phyloP scores from a whole-genome alignment of 2,113 vertebrate species.

The Phalacrocorax aristotelis region DNA sequence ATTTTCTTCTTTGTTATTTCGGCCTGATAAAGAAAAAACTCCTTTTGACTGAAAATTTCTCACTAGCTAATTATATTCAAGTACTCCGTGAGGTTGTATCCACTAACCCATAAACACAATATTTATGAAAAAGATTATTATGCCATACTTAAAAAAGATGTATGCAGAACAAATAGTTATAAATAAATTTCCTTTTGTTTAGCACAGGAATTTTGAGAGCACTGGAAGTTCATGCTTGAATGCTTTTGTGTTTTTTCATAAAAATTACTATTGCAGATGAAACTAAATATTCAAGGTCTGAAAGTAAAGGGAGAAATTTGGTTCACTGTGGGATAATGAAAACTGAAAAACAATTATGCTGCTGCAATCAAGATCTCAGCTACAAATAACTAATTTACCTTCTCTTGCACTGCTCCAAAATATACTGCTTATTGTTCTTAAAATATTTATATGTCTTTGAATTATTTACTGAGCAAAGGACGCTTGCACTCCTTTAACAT shows the following conservation, averaged over 20 bases:
- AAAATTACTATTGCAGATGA: constrained; percentile 56
- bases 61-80: not conserved
- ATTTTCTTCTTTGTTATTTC: not conserved
- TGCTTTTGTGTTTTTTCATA: not conserved
- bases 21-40: not conserved
- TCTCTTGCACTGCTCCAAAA: constrained; percentile 56
- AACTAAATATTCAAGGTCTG: constrained; percentile 56
- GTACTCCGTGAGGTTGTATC: not conserved
- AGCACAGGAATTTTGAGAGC: constrained; percentile 22
- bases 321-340: constrained; percentile 69
- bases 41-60: not conserved
- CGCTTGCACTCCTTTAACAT: constrained; percentile 61
- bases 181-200: constrained; percentile 35
- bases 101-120: not conserved
- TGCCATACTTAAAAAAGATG: not conserved
- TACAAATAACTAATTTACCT: constrained; percentile 77
- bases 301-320: constrained; percentile 40
- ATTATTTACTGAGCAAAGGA: constrained; percentile 76
- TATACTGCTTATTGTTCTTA: constrained; percentile 78
- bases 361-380: constrained; percentile 72
- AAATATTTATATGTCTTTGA: constrained; percentile 77
- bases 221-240: constrained; percentile 44
- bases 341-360: constrained; percentile 70
- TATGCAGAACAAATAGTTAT: constrained; percentile 4
- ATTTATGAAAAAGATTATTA: constrained; percentile 21